phyloP scores from a whole-genome alignment of 2,797 vertebrate genomes.

The Myoxocephalus aenaeus region DNA sequence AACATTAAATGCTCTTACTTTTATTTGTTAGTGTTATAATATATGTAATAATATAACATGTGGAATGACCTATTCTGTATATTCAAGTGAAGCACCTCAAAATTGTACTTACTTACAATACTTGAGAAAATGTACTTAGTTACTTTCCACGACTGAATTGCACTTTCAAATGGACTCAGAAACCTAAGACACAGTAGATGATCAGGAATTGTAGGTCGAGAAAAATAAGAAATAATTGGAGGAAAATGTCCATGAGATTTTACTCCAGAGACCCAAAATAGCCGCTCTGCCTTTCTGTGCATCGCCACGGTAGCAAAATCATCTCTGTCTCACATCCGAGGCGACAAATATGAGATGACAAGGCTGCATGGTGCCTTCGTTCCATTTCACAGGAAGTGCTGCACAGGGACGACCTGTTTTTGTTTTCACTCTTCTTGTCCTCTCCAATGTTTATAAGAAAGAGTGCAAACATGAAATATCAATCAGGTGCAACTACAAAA shows the following conservation, averaged over 20 bases:
- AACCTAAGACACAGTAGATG: not conserved
- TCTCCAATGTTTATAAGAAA: not conserved
- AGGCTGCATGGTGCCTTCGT: constrained; percentile 11
- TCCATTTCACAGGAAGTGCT: constrained; percentile 38
- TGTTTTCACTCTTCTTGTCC: not conserved
- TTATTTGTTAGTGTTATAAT: not conserved
- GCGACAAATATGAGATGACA: constrained; percentile 44
- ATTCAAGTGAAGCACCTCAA: not conserved
- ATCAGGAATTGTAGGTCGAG: not conserved
- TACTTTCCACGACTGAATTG: not conserved
- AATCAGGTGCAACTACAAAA: too few species aligned
- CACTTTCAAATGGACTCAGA: not conserved
- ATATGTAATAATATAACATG: not conserved
- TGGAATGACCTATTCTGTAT: not conserved
- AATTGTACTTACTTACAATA: not conserved
- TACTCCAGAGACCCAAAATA: constrained; percentile 26
- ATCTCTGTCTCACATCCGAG: constrained; percentile 29
- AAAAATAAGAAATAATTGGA: constrained; percentile 20
- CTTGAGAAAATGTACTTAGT: not conserved
- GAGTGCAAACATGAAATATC: not conserved
- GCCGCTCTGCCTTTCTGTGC: not conserved
- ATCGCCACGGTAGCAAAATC: constrained; percentile 28
- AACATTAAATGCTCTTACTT: not conserved
- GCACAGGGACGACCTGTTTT: not conserved
- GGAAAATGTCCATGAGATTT: constrained; percentile 17